Evolutionary conservation across 2,797 vertebrate species (phyloP), one percentile per base, ranked within the genome.

Genomic region (Falco peregrinus): DNA sequence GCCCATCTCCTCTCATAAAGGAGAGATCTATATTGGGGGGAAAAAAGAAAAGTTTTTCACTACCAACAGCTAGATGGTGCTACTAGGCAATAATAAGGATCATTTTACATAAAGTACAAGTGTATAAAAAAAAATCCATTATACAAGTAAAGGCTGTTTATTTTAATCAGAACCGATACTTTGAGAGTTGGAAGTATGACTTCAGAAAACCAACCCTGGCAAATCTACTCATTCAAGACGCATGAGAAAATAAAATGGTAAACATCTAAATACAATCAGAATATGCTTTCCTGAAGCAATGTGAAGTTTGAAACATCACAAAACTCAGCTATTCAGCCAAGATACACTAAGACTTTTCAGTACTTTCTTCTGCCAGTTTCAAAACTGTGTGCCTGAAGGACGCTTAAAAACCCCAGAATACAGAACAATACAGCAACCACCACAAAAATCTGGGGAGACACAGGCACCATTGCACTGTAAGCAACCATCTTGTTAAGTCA

Each of bases 61-160:
- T 79, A 16, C 24, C 43, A 84, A 89, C 95, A 95, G 94, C 97
- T 90, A 98, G 98, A 96, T 97, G 97, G 98, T 97, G 95, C 95
- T 94, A 60, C 83, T 63, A 51, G 41, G 71, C 94, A 95, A 56
- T 31, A 48, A 80, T 29, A 37, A 87, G 11, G 7, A 85, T 16
- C 47, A 39, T 31, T 37, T 54, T 12, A 33, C 33, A 31, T 9
- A 7, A 70, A 78, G 45, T 5, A 53, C 26, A 29, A 39, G 13
- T 1, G 11, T 37, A 33, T 37, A 15, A 2, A 64, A 68, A 26
- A 59, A 68, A 47, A 14, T 9, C 57, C 31, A 48, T 24, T 54
- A 53, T 1, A 33, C 13, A 39, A 65, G 35, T 10, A 60, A 69
- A 50, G 35, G 28, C 16, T 86, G 48, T 16, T 31, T 35, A 77